These are phyloP conservation scores for Leucophenga varia DNA, from an alignment of 1,140 invertebrate species.

Conservation along the genomic window DNA sequence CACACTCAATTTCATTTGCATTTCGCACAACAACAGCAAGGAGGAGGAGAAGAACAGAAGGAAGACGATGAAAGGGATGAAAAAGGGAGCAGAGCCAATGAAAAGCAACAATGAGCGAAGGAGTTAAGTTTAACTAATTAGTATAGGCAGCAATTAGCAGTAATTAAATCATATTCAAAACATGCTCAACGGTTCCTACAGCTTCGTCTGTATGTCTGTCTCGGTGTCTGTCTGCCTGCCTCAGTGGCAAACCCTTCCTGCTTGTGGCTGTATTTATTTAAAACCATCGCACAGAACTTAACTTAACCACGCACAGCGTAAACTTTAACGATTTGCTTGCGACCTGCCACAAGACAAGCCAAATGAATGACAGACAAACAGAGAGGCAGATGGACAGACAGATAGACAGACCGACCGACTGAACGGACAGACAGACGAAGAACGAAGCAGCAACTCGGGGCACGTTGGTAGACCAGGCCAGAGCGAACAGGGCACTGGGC, in stretches of 20 bases:
- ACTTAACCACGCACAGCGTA: conserved; percentile 37
- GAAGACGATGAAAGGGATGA: not conserved
- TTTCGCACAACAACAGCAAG: not conserved
- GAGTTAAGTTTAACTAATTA: conserved; percentile 31
- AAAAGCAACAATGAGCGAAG: conserved; percentile 7
- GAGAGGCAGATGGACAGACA: not conserved
- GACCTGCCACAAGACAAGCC: conserved; percentile 35
- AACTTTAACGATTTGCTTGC: conserved; percentile 45
- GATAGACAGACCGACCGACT: conserved; percentile 34
- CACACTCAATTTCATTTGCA: conserved; percentile 22
- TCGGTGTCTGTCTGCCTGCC: not conserved
- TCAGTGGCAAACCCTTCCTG: no score
- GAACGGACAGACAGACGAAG: conserved; percentile 4
- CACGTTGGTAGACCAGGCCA: conserved; percentile 4
- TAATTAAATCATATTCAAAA: conserved; percentile 50
- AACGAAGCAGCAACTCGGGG: conserved; percentile 10
- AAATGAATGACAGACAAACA: conserved; percentile 28
- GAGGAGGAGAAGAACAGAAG: not conserved
- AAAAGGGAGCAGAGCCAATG: conserved; percentile 1
- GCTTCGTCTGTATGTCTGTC: not conserved
- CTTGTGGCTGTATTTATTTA: conserved; percentile 26
- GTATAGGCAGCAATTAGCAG: conserved; percentile 33
- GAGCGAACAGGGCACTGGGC: conserved; percentile 12
- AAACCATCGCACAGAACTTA: conserved; percentile 32
- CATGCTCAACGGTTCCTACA: conserved; percentile 6